phyloP scores from a whole-genome alignment of 2,888 invertebrate species.

The Synanthedon vespiformis region DNA sequence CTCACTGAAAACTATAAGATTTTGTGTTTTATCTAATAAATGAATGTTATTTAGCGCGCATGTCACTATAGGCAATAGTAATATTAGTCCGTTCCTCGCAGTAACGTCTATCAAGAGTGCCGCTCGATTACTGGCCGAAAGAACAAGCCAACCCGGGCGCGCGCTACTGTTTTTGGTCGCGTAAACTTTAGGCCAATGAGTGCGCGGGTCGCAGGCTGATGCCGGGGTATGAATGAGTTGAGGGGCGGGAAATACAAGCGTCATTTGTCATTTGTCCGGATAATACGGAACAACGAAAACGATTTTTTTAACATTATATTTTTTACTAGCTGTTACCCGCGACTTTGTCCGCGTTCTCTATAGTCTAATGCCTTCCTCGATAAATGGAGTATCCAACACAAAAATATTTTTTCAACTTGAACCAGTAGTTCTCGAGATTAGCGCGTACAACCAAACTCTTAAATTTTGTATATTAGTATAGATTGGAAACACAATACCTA shows the following conservation, averaged over 20 bases:
- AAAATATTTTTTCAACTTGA: no score
- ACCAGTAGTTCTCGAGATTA: no score
- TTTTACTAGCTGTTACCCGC: no score
- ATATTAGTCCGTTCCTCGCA: constrained; percentile 10
- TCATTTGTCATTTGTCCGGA: constrained; percentile 12
- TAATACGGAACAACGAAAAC: constrained; percentile 13
- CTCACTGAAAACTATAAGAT: constrained; percentile 53
- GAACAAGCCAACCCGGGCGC: constrained; percentile 14
- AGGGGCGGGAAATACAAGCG: constrained; percentile 6
- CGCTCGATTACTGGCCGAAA: constrained; percentile 62
- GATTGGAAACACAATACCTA: no score
- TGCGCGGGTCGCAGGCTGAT: constrained; percentile 4
- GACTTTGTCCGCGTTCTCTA: no score
- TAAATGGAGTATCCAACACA: no score
- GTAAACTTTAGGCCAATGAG: constrained; percentile 10
- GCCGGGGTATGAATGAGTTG: constrained; percentile 17
- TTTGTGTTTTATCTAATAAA: constrained; percentile 57
- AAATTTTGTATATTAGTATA: no score
- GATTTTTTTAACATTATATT: not conserved
- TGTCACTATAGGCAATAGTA: constrained; percentile 38
- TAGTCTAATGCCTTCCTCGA: no score
- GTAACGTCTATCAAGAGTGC: constrained; percentile 18
- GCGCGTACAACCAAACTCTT: no score
- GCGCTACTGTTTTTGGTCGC: constrained; percentile 14
- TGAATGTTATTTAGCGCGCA: constrained; percentile 48